A percentile compares a stretch with the other conserved stretches of the same genome.
Conservation (phyloP, 1,140 invertebrate genomes). For the Meloidogyne hapla region DNA sequence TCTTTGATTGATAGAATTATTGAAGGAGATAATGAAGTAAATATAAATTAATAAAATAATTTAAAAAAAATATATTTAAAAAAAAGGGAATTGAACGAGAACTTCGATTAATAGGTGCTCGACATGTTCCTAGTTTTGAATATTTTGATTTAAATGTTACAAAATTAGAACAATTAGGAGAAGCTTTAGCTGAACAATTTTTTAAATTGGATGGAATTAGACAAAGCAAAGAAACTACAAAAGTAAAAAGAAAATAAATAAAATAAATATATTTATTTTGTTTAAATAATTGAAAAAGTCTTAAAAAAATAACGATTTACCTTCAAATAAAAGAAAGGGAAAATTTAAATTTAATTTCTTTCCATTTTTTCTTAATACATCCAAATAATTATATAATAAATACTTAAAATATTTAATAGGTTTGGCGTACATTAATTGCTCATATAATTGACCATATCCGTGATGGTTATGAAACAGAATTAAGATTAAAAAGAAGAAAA, state of each 20-base stretch:
- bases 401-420: slow-evolving; percentile 4
- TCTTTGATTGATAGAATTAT: slow-evolving; percentile 34
- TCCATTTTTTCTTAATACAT: no score
- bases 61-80: background rate
- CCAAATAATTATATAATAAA: no score
- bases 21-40: slow-evolving; percentile 27
- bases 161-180: slow-evolving; percentile 33
- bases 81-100: slow-evolving; percentile 27
- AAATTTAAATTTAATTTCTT: background rate
- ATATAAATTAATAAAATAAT: background rate
- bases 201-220: slow-evolving; percentile 40
- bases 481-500: slow-evolving; percentile 26
- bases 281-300: no score
- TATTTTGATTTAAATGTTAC: slow-evolving; percentile 18
- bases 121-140: slow-evolving; percentile 34
- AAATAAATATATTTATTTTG: no score
- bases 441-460: slow-evolving; percentile 36
- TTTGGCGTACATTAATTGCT: slow-evolving; percentile 32
- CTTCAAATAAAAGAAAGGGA: no score
- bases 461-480: slow-evolving; percentile 28
- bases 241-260: no score
- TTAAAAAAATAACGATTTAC: no score
- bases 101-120: slow-evolving; percentile 29
- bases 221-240: slow-evolving; percentile 39
- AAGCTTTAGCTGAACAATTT: slow-evolving; percentile 32